Percentiles rank a stretch among this genome's conserved stretches.
Evolutionary conservation across 2,888 invertebrate genomes (phyloP).

Genomic region (Idaea biselata): DNA sequence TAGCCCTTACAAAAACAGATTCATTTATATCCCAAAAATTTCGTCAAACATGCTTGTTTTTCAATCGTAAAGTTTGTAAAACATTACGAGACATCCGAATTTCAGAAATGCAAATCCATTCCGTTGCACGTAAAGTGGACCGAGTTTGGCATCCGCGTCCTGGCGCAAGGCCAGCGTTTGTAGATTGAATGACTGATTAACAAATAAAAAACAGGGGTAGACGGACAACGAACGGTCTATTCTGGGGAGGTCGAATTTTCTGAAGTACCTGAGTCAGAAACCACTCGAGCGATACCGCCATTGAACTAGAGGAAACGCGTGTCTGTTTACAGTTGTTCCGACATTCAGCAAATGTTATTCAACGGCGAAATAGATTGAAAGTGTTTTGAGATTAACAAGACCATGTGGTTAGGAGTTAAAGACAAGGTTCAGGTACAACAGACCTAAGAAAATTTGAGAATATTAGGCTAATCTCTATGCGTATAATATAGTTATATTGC

Average conservation of each 20-base stretch:
- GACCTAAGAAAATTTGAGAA: neutral
- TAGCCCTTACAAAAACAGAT: neutral
- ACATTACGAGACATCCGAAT: constrained; percentile 21
- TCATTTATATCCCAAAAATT: constrained; percentile 9
- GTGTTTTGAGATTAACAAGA: constrained; percentile 21
- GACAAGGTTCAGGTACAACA: neutral
- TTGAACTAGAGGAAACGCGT: constrained; percentile 67
- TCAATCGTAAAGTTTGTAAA: constrained; percentile 28
- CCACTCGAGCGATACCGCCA: constrained; percentile 61
- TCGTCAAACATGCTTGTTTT: constrained; percentile 25
- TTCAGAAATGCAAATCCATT: constrained; percentile 49
- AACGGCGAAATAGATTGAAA: constrained; percentile 26
- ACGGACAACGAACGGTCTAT: constrained; percentile 69
- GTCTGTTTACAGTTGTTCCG: constrained; percentile 53
- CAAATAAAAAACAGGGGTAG: constrained; percentile 62
- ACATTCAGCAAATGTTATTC: constrained; percentile 41
- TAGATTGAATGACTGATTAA: constrained; percentile 77
- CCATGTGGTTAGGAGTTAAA: constrained; percentile 2
- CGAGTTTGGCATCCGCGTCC: constrained; percentile 60
- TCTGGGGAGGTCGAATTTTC: constrained; percentile 65
- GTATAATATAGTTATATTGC: neutral
- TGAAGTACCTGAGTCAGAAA: constrained; percentile 72
- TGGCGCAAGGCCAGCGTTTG: constrained; percentile 70
- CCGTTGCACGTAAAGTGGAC: constrained; percentile 51
- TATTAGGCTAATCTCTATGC: neutral